phyloP scores from a whole-genome alignment of 2,888 invertebrate genomes.

The Luperina nickerlii region DNA sequence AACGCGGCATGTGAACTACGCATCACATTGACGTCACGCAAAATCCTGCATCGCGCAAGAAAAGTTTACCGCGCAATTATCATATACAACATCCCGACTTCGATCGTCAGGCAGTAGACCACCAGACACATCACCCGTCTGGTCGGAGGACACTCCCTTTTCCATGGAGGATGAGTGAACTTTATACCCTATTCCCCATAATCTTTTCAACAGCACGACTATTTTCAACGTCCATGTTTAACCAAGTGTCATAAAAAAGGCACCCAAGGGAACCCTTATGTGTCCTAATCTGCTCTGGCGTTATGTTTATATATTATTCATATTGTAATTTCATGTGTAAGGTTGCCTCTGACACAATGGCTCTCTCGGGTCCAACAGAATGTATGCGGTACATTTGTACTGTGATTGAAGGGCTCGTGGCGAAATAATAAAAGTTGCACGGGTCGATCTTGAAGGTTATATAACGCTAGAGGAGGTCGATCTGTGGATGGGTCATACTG shows the following conservation, averaged over 20 bases:
- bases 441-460: not conserved
- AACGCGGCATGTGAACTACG: too few species aligned
- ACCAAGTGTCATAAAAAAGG: not conserved
- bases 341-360: not conserved
- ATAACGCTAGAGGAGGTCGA: not conserved
- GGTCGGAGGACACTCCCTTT: not conserved
- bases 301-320: not conserved
- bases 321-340: slow-evolving; percentile 4
- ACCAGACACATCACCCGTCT: not conserved
- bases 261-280: not conserved
- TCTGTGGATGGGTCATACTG: too few species aligned
- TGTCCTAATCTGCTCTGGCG: not conserved
- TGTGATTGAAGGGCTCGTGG: not conserved
- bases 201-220: not conserved
- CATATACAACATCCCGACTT: too few species aligned
- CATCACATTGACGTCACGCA: not conserved
- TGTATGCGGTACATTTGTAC: too few species aligned
- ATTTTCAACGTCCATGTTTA: too few species aligned
- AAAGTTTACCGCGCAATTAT: not conserved
- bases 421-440: not conserved
- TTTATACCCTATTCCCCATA: not conserved
- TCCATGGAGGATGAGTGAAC: not conserved
- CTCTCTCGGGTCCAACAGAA: not conserved
- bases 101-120: too few species aligned
- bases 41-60: not conserved